Conservation (phyloP, 2,797 vertebrate species). For the Chelmon rostratus region DNA sequence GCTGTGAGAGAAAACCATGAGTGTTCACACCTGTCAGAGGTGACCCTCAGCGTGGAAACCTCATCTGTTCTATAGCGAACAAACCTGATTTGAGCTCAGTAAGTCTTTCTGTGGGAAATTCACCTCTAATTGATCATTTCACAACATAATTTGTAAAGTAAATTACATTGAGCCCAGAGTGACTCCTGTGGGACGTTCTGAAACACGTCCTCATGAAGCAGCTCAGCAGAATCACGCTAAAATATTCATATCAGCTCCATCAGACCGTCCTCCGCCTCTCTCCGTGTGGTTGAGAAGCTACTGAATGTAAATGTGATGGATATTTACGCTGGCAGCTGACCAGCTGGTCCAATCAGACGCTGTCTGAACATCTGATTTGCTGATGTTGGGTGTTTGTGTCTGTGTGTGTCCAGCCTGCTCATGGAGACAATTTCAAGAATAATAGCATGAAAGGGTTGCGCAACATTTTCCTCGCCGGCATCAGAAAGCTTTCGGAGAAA, state of each 20-base stretch:
- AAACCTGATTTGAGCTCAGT: background rate
- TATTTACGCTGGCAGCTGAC: conserved; percentile 41
- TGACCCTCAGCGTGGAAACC: background rate
- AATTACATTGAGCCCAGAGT: background rate
- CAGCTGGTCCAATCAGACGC: conserved; percentile 33
- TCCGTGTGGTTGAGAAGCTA: background rate
- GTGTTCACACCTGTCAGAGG: background rate
- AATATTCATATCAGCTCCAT: conserved; percentile 62
- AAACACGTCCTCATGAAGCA: background rate
- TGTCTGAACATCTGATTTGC: conserved; percentile 20
- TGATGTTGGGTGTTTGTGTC: background rate
- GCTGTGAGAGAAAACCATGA: conserved; percentile 18
- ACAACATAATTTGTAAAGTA: background rate
- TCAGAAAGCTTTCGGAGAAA: background rate
- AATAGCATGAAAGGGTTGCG: background rate
- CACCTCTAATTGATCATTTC: background rate
- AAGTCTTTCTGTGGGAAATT: background rate
- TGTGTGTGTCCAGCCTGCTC: background rate
- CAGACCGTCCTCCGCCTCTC: conserved; percentile 12
- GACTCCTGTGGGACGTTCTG: background rate
- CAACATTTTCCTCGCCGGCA: conserved; percentile 13
- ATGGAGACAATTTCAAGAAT: background rate
- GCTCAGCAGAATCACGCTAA: conserved; percentile 23
- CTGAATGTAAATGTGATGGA: conserved; percentile 36
- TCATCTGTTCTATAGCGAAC: background rate